Percentiles rank a stretch among this genome's conserved stretches.
These are phyloP conservation scores for Neodiprion lecontei DNA, from an alignment of 1,140 invertebrate genomes.

Conservation along the genomic window DNA sequence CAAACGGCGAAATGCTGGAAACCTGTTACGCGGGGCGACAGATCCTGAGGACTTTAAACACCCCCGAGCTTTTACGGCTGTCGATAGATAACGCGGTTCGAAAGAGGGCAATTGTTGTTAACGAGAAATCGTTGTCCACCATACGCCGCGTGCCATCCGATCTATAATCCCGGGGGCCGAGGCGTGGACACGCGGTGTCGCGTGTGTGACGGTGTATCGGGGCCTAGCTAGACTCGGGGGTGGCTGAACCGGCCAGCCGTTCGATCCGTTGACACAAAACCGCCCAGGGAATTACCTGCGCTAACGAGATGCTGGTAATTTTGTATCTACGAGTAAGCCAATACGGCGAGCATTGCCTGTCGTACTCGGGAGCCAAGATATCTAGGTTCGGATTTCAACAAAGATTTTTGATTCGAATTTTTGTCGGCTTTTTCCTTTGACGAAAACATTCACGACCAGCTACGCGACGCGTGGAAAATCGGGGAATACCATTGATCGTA, in stretches of 20 bases:
- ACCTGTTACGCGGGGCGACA: too few species aligned
- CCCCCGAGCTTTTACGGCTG: neutral
- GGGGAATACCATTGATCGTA: neutral
- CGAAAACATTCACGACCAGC: neutral
- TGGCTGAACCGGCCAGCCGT: neutral
- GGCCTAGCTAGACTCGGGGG: neutral
- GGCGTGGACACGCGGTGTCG: conserved; percentile 1
- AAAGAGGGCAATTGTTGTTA: conserved; percentile 4
- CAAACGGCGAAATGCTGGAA: too few species aligned
- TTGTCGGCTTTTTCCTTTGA: neutral
- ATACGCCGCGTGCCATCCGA: neutral
- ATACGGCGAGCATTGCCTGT: too few species aligned
- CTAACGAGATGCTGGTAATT: neutral
- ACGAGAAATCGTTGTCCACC: conserved; percentile 2
- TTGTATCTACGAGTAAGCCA: neutral
- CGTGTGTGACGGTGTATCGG: neutral
- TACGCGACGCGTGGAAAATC: neutral
- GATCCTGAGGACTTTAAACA: too few species aligned
- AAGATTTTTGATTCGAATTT: too few species aligned
- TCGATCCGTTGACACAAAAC: neutral
- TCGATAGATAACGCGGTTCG: neutral
- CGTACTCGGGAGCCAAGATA: too few species aligned
- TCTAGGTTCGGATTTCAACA: too few species aligned
- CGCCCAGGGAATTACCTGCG: conserved; percentile 3
- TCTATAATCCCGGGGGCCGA: neutral